Evolutionary conservation across 2,113 vertebrate genomes (phyloP).

Genomic region (Chunga burmeisteri): DNA sequence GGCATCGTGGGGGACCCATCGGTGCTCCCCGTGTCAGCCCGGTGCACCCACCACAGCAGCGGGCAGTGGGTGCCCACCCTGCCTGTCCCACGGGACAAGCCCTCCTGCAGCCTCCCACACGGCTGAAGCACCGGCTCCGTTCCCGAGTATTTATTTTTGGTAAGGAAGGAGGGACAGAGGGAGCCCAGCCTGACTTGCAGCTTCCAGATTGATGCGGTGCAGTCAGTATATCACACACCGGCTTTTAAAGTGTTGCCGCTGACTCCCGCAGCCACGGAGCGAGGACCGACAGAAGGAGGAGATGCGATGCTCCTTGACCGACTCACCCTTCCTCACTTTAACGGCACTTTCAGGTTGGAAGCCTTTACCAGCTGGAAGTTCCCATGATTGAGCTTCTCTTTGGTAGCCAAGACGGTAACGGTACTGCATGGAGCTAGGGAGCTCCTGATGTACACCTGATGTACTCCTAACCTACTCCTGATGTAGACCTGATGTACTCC

Average conservation of each 20-base stretch:
- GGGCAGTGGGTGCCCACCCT: neutral
- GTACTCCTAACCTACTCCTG: neutral
- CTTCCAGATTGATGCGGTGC: neutral
- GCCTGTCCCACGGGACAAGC: neutral
- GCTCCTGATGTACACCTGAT: neutral
- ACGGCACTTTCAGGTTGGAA: neutral
- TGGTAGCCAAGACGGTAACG: neutral
- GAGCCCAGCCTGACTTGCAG: neutral
- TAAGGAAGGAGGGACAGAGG: neutral
- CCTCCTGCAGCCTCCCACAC: neutral
- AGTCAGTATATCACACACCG: neutral
- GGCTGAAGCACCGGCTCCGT: rapidly evolving
- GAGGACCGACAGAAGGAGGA: neutral
- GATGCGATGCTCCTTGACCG: neutral
- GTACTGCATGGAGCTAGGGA: neutral
- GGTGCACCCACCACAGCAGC: neutral
- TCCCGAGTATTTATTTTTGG: neutral
- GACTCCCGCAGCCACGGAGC: neutral
- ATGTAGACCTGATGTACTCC: neutral
- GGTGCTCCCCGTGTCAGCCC: neutral
- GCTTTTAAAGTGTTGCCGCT: neutral
- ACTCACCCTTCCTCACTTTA: neutral
- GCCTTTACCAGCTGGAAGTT: neutral
- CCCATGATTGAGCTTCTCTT: neutral
- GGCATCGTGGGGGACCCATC: neutral